These are phyloP conservation scores for Amblyteles armatorius DNA, from an alignment of 2,888 invertebrate species.

Conservation along the genomic window DNA sequence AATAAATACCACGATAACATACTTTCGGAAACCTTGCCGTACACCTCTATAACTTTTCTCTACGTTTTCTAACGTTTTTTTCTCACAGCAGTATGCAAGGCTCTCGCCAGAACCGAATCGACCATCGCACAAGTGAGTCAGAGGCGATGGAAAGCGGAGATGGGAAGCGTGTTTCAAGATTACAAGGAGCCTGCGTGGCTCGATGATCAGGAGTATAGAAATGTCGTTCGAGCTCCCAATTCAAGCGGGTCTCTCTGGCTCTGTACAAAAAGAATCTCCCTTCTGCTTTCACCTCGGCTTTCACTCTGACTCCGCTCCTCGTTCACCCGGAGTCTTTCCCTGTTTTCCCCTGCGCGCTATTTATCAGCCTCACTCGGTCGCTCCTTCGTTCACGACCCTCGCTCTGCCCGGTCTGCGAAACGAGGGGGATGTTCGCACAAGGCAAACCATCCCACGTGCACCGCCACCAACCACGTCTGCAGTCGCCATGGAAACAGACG, in stretches of 20 bases:
- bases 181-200: conserved; percentile 40
- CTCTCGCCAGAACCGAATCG: conserved; percentile 1
- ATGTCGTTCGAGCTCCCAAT: conserved; percentile 76
- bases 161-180: conserved; percentile 60
- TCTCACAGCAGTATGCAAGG: not conserved
- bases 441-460: conserved; percentile 64
- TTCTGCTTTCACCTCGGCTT: conserved; percentile 49
- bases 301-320: conserved; percentile 6
- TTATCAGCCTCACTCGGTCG: conserved; percentile 45
- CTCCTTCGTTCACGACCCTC: conserved; percentile 66
- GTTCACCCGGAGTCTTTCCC: conserved; percentile 10
- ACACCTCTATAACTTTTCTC: not conserved
- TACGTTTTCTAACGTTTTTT: no score
- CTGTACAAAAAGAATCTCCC: conserved; percentile 66
- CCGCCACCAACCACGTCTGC: conserved; percentile 69
- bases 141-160: conserved; percentile 12
- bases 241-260: conserved; percentile 73
- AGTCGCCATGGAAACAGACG: conserved; percentile 79
- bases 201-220: conserved; percentile 53
- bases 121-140: not conserved
- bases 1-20: not conserved
- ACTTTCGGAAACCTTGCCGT: not conserved
- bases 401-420: conserved; percentile 41
- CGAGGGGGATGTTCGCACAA: conserved; percentile 72
- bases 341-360: conserved; percentile 32